Conservation (phyloP, 2,888 invertebrate species). For the Caradrina kadenii region DNA sequence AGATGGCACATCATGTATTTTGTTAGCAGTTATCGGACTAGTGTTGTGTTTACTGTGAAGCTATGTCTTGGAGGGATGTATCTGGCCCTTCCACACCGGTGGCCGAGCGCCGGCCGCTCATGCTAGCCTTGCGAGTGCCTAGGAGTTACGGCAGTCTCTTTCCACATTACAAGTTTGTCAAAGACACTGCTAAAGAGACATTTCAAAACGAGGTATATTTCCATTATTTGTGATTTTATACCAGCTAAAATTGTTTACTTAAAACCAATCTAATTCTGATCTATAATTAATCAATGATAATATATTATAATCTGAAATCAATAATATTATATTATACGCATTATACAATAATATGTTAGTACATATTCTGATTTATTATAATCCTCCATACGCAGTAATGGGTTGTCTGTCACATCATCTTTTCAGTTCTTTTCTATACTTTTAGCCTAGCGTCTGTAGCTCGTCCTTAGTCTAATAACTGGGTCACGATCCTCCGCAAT, state of each 20-base stretch:
- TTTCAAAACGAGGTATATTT: conserved; percentile 77
- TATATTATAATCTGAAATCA: background rate
- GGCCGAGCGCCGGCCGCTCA: conserved; percentile 83
- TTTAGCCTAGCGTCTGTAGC: conserved; percentile 19
- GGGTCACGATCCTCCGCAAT: conserved; percentile 26
- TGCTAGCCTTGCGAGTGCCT: conserved; percentile 83
- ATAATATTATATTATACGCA: background rate
- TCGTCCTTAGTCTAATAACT: conserved; percentile 26
- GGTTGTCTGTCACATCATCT: conserved; percentile 13
- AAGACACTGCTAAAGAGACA: conserved; percentile 83
- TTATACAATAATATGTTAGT: background rate
- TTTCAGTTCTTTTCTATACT: conserved; percentile 28
- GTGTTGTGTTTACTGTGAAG: conserved; percentile 70
- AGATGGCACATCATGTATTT: conserved; percentile 77
- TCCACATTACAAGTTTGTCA: conserved; percentile 91
- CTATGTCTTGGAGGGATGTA: conserved; percentile 74
- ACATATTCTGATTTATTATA: conserved; percentile 2
- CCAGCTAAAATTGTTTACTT: background rate
- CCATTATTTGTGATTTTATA: background rate
- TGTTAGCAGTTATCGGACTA: conserved; percentile 74
- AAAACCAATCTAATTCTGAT: conserved; percentile 5
- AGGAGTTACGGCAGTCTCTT: conserved; percentile 92
- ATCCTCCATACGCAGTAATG: conserved; percentile 4
- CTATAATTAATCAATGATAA: background rate
- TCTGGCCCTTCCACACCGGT: conserved; percentile 74